These are phyloP conservation scores for Gobius niger DNA, from an alignment of 2,113 vertebrate genomes.

Conservation along the genomic window DNA sequence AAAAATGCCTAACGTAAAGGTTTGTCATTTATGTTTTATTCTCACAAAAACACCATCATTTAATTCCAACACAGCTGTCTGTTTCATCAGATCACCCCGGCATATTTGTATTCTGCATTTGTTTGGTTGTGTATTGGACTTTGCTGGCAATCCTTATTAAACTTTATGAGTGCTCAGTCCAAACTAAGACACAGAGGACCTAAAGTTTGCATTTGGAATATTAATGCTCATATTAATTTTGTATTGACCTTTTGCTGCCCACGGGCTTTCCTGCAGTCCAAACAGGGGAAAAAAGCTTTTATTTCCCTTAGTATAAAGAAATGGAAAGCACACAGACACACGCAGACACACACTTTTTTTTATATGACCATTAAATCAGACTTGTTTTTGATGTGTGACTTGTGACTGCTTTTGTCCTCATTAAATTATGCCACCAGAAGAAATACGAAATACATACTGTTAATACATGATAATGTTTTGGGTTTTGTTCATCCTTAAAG, in stretches of 20 bases:
- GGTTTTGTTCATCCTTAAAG: no score
- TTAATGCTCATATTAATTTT: conserved; percentile 79
- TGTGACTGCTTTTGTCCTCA: no score
- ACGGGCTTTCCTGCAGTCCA: conserved; percentile 61
- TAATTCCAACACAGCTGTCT: background rate
- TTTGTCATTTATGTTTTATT: background rate
- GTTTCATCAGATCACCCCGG: background rate
- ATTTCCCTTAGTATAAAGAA: conserved; percentile 49
- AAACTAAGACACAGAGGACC: conserved; percentile 59
- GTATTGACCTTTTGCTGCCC: conserved; percentile 77
- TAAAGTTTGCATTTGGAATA: conserved; percentile 75
- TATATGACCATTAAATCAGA: no score
- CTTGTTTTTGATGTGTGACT: no score
- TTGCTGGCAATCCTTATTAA: conserved; percentile 66
- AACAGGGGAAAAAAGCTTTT: conserved; percentile 66
- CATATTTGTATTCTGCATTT: background rate
- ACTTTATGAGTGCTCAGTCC: conserved; percentile 67
- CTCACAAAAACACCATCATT: background rate
- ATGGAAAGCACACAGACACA: conserved; percentile 35
- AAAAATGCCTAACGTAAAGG: no score
- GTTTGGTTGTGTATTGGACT: conserved; percentile 43
- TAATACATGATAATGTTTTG: no score
- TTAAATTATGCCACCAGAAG: no score
- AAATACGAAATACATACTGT: no score
- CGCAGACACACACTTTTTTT: no score